Evolutionary conservation across 2,113 vertebrate genomes (phyloP).

Genomic region (Chaenogobius annularis): DNA sequence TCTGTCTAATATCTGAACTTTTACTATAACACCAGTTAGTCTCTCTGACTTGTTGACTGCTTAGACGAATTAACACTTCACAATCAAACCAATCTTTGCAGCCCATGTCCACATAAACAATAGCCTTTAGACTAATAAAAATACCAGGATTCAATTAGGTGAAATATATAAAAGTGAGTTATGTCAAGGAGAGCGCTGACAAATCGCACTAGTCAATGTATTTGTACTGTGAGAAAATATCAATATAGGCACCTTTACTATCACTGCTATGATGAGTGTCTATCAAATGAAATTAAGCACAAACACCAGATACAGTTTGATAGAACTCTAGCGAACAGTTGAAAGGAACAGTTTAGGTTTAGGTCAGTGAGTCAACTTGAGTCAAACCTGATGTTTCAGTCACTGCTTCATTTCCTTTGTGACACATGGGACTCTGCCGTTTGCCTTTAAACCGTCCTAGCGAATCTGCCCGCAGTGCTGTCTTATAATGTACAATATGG

Average conservation of each 20-base stretch:
- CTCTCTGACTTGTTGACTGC: neutral
- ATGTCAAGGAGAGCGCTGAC: no score
- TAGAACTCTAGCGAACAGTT: neutral
- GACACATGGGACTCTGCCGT: constrained; percentile 63
- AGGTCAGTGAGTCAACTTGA: constrained; percentile 42
- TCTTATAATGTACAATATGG: constrained; percentile 48
- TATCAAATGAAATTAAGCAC: neutral
- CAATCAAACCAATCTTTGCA: neutral
- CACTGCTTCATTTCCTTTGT: constrained; percentile 56
- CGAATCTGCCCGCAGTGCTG: constrained; percentile 41
- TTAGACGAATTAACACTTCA: neutral
- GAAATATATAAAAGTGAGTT: no score
- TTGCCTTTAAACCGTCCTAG: constrained; percentile 62
- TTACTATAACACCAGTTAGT: neutral
- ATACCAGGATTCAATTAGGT: no score
- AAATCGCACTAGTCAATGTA: neutral
- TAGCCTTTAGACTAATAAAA: no score
- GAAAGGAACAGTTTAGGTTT: neutral
- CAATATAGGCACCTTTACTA: neutral
- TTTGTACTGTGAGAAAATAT: neutral
- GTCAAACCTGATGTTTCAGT: constrained; percentile 57
- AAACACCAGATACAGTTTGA: neutral
- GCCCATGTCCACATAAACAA: neutral
- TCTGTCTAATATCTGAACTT: neutral
- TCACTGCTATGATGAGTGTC: neutral